Conservation (phyloP, 1,140 invertebrate genomes). For the Coenobita brevimanus region DNA sequence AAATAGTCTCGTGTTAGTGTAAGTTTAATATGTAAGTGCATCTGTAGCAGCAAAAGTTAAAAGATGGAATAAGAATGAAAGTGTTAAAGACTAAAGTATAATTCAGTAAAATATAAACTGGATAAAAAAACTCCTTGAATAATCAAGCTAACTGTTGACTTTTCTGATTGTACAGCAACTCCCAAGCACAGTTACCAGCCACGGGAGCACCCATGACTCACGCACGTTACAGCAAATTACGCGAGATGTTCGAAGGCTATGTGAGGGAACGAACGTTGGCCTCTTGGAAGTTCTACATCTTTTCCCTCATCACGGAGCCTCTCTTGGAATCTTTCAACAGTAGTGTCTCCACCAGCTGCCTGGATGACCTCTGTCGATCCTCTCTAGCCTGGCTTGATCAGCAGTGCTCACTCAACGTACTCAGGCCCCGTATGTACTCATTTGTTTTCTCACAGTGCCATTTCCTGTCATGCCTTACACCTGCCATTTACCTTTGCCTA, state of each 20-base stretch:
- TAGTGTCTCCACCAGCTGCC: slow-evolving; percentile 90
- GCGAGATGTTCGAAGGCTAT: slow-evolving; percentile 95
- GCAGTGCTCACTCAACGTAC: slow-evolving; percentile 86
- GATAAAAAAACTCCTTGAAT: too few relatives aligned
- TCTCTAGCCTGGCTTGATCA: slow-evolving; percentile 96
- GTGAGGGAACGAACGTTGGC: slow-evolving; percentile 87
- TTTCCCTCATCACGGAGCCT: slow-evolving; percentile 91
- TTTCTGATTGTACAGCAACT: slow-evolving; percentile 80
- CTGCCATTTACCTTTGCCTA: too few relatives aligned
- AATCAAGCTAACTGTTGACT: not conserved
- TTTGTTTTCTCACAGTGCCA: too few relatives aligned
- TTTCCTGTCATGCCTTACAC: too few relatives aligned
- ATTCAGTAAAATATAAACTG: not conserved
- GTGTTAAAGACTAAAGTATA: too few relatives aligned
- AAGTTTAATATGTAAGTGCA: too few relatives aligned
- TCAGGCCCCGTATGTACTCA: slow-evolving; percentile 67
- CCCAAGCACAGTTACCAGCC: slow-evolving; percentile 94
- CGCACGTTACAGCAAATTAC: slow-evolving; percentile 91
- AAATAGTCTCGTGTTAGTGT: too few relatives aligned
- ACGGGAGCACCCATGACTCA: slow-evolving; percentile 91
- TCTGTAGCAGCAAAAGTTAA: too few relatives aligned
- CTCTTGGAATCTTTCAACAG: slow-evolving; percentile 92
- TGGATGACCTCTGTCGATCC: slow-evolving; percentile 93
- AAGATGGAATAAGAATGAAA: too few relatives aligned
- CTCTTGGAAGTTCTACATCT: slow-evolving; percentile 99